These are phyloP conservation scores for Ophiodon elongatus DNA, from an alignment of 2,113 vertebrate species.

Conservation along the genomic window DNA sequence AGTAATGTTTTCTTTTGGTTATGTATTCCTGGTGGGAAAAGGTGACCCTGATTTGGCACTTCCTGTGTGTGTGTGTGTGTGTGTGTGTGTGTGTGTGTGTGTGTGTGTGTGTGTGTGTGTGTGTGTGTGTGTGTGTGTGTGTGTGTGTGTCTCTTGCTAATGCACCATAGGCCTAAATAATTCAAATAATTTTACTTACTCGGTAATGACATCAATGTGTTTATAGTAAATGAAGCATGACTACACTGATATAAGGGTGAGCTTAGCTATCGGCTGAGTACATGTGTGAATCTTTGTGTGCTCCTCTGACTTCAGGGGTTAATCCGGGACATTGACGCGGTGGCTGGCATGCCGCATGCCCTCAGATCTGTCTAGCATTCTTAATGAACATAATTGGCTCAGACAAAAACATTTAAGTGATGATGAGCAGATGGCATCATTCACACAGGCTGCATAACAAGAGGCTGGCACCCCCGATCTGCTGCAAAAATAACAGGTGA, in stretches of 20 bases:
- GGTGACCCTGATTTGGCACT: constrained; percentile 6
- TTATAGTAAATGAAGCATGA: background rate
- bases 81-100: background rate
- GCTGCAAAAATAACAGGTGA: constrained; percentile 68
- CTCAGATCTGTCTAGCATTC: constrained; percentile 68
- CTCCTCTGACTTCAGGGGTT: constrained; percentile 30
- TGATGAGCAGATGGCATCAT: constrained; percentile 81
- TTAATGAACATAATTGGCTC: constrained; percentile 74
- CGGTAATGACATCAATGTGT: background rate
- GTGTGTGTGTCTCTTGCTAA: background rate
- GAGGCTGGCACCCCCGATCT: constrained; percentile 36
- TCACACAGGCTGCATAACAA: constrained; percentile 67
- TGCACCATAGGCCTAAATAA: background rate
- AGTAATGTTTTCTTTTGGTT: constrained; percentile 6
- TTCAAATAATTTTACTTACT: background rate
- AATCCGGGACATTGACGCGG: constrained; percentile 42
- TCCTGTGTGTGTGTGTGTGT: background rate
- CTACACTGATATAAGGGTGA: background rate
- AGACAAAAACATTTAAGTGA: constrained; percentile 78
- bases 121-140: no score
- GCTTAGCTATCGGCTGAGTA: background rate
- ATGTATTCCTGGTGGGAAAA: background rate
- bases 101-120: background rate
- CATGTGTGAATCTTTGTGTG: background rate
- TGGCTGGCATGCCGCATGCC: constrained; percentile 44